These are phyloP conservation scores for Cyprinodon tularosa DNA, from an alignment of 2,113 vertebrate genomes.

Conservation along the genomic window DNA sequence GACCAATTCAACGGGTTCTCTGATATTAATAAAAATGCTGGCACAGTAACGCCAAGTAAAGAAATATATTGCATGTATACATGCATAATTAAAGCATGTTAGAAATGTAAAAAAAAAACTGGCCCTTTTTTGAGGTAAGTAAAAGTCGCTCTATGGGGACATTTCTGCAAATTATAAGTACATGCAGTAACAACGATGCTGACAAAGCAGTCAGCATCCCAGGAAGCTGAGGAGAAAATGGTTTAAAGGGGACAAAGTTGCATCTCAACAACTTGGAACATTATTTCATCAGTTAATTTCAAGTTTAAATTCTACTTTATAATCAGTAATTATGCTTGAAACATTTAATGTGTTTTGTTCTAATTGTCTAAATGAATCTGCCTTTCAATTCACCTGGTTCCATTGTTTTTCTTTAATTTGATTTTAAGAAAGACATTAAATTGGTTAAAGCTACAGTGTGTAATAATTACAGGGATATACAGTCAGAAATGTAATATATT, in stretches of 20 bases:
- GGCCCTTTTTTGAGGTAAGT: conserved; percentile 46
- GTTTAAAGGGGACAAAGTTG: conserved; percentile 24
- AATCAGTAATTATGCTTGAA: no score
- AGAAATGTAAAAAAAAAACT: conserved; percentile 11
- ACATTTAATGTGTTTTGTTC: no score
- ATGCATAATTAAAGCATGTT: not conserved
- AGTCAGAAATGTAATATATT: no score
- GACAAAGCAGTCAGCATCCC: not conserved
- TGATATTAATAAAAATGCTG: conserved; percentile 7
- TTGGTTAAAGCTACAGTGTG: no score
- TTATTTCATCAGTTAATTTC: not conserved
- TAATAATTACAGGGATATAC: no score
- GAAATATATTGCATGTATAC: not conserved
- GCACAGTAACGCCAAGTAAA: conserved; percentile 15
- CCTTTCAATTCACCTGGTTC: no score
- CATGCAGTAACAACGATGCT: not conserved
- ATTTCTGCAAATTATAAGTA: not conserved
- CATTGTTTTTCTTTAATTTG: no score
- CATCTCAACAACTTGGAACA: not conserved
- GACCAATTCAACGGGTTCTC: conserved; percentile 49
- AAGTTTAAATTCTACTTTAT: no score
- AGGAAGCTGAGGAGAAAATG: not conserved
- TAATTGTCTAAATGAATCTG: no score
- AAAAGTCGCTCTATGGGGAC: conserved; percentile 8
- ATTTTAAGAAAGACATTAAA: no score